Conservation (phyloP, 2,797 vertebrate genomes). For the Nothura maculosa region DNA sequence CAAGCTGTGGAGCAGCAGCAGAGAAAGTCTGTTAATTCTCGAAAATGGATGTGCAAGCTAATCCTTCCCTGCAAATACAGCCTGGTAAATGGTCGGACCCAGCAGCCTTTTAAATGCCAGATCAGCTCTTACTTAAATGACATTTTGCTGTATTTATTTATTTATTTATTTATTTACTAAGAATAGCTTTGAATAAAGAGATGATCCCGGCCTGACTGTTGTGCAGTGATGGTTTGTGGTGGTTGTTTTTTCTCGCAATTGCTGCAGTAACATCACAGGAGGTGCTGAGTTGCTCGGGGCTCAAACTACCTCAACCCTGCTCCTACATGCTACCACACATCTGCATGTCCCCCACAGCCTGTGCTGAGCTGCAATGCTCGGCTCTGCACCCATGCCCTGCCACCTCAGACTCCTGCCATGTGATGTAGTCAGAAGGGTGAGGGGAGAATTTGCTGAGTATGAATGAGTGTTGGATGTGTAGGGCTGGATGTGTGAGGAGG, state of each 20-base stretch:
- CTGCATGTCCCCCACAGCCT: accelerated
- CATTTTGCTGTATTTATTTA: background rate
- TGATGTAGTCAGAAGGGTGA: accelerated
- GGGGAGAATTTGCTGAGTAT: background rate
- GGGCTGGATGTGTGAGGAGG: background rate
- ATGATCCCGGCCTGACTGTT: background rate
- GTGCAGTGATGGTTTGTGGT: accelerated
- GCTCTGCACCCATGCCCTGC: too few species aligned
- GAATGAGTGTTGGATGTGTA: background rate
- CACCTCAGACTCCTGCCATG: accelerated
- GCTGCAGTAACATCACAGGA: background rate
- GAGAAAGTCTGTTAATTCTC: conserved; percentile 58
- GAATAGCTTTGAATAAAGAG: background rate
- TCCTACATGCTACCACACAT: accelerated
- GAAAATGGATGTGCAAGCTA: conserved; percentile 53
- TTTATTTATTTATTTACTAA: conserved; percentile 34
- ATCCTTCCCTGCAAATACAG: conserved; percentile 57
- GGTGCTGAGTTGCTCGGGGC: background rate
- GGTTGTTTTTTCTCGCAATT: background rate
- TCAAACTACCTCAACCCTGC: background rate
- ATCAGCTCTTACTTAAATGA: conserved; percentile 53
- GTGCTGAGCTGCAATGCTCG: accelerated
- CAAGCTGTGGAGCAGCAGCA: background rate
- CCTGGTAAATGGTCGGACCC: background rate
- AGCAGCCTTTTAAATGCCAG: conserved; percentile 35